Conservation (phyloP, 1,140 invertebrate genomes). For the Odontomachus brunneus region DNA sequence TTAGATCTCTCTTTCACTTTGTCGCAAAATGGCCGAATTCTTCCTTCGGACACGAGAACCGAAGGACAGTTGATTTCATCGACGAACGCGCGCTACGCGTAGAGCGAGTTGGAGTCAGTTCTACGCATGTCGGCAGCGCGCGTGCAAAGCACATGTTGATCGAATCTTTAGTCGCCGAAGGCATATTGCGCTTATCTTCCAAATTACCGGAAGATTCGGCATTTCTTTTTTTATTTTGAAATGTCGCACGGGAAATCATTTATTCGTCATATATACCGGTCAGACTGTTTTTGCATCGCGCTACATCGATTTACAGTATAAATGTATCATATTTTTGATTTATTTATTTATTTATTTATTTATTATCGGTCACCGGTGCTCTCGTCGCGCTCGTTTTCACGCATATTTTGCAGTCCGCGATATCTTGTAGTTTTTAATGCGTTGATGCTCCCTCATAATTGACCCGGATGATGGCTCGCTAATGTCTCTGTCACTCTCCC, state of each 20-base stretch:
- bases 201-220: constrained; percentile 5
- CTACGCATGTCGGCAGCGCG: neutral
- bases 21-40: neutral
- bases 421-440: constrained; percentile 1
- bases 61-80: no score
- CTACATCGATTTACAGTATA: no score
- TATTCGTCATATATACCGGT: neutral
- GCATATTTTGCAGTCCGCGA: neutral
- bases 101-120: neutral
- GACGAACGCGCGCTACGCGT: no score
- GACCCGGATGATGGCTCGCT: constrained; percentile 6
- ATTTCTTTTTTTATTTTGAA: no score
- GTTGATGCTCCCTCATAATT: constrained; percentile 55
- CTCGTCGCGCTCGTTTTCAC: neutral
- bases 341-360: neutral
- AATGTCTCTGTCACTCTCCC: constrained; percentile 10
- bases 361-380: neutral
- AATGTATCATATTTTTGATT: no score
- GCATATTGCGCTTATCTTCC: neutral
- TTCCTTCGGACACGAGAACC: neutral
- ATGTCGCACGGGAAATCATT: neutral
- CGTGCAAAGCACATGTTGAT: neutral
- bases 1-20: constrained; percentile 4
- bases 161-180: neutral
- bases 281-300: constrained; percentile 19